Percentiles rank a stretch among this genome's conserved stretches.
These are phyloP conservation scores for Muntiacus muntjak DNA, from an alignment of 2,113 vertebrate genomes.

Conservation along the genomic window DNA sequence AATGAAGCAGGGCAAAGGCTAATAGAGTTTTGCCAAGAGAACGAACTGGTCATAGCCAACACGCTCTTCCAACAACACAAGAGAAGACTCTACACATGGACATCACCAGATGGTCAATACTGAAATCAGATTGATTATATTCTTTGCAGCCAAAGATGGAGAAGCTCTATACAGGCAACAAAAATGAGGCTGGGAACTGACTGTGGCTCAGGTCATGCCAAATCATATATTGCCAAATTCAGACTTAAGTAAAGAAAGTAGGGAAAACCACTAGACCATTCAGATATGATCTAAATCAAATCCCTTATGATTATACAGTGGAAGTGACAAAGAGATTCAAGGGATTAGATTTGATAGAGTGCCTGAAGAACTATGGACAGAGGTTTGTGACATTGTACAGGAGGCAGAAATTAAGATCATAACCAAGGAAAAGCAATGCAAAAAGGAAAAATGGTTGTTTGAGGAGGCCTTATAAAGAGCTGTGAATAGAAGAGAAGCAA, in stretches of 20 bases:
- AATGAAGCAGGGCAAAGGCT: neutral
- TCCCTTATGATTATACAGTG: neutral
- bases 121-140: neutral
- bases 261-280: neutral
- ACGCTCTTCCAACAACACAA: neutral
- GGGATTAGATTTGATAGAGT: neutral
- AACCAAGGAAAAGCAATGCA: neutral
- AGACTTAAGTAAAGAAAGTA: neutral
- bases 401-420: neutral
- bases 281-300: neutral
- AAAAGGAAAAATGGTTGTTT: neutral
- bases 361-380: neutral
- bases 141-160: neutral
- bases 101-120: neutral
- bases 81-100: neutral
- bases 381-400: neutral
- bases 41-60: accelerated
- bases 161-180: neutral
- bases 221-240: neutral
- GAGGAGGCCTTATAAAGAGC: neutral
- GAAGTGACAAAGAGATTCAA: neutral
- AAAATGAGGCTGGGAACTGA: neutral
- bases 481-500: neutral
- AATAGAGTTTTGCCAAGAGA: neutral
- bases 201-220: neutral